Base-by-base conservation (phyloP, 2,113 vertebrate genomes). In the Thalassoma bifasciatum region DNA sequence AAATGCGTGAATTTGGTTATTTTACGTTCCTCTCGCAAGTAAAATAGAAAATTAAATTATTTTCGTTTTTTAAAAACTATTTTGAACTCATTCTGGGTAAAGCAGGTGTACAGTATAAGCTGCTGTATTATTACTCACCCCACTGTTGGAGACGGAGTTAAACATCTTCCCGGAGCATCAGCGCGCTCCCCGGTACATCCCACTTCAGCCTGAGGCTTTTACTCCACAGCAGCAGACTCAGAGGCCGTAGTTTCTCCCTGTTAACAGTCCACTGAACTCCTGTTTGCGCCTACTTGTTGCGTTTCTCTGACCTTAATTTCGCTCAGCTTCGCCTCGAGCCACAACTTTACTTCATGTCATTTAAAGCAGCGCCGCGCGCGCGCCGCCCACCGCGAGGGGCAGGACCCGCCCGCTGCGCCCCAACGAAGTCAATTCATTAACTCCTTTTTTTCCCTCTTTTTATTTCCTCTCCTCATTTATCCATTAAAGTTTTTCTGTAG, bases 121-220 rank as follows among this genome's bases (percentile, higher is more conserved):
- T 2, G 40, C 11, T 42, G 9, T 40, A 9, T 40, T 46, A 3
- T 8, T 4, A 73, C 91, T 91, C 59, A 92, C 91, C 84, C 52
- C 10, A 38, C 75, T 86, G 75, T 38, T 83, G 54, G 71, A 79
- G 51, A 79, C 52, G 1, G 54, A 63, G 68, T 83, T 80, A 17
- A 85, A 89, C 89, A 89, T 91, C 1, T 72, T 72, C 70, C 8
- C n/a, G 17, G 24, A 67, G 24, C 67, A 61, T 75, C 57, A 7
- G 51, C 14, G 5, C 19, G 11, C 24, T 58, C 26, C 66, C 23
- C 23, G 21, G 58, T 17, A 3, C 64, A 70, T 65, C n/a, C 57
- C 56, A 59, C 37, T 47, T 22, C 73, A 47, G 44, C 24, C 85
- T 83, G 84, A 84, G 84, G 89, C 72, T 42, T 11, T 3, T 54